Conservation (phyloP, 2,888 invertebrate genomes). For the Drepanosiphum platanoidis region DNA sequence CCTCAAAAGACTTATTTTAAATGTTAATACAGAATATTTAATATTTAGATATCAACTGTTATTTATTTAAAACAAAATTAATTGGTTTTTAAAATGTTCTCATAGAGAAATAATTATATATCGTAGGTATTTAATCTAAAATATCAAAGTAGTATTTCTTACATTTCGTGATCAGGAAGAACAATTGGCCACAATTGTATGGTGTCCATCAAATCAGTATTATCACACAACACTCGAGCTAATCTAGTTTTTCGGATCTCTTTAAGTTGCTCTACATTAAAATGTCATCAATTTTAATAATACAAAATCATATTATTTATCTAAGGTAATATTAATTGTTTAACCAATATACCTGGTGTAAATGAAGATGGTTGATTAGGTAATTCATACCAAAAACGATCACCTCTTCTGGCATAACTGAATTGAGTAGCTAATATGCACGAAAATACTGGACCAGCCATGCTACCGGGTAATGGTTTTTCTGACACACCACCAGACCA, state of each 20-base stretch:
- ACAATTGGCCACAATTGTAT: slow-evolving; percentile 93
- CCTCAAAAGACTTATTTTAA: too few relatives aligned
- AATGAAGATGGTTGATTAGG: slow-evolving; percentile 92
- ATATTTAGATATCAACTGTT: too few relatives aligned
- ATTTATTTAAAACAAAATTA: too few relatives aligned
- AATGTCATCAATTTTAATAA: not conserved
- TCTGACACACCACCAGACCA: slow-evolving; percentile 97
- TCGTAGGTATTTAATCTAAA: not conserved
- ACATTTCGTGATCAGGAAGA: slow-evolving; percentile 92
- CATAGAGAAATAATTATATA: too few relatives aligned
- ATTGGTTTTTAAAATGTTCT: too few relatives aligned
- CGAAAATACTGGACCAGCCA: slow-evolving; percentile 93
- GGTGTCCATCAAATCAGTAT: slow-evolving; percentile 90
- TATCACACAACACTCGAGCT: slow-evolving; percentile 88
- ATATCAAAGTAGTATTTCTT: slow-evolving; percentile 68
- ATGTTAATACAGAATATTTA: too few relatives aligned
- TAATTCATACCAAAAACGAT: slow-evolving; percentile 94
- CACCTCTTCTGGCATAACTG: slow-evolving; percentile 87
- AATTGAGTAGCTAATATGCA: slow-evolving; percentile 94
- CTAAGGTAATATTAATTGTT: not conserved
- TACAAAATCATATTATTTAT: not conserved
- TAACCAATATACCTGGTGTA: slow-evolving; percentile 71
- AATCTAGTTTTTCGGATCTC: slow-evolving; percentile 85
- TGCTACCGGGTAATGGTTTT: slow-evolving; percentile 86
- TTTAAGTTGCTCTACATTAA: slow-evolving; percentile 77